Conservation (phyloP, 2,113 vertebrate species). For the Paedocypris sp. region DNA sequence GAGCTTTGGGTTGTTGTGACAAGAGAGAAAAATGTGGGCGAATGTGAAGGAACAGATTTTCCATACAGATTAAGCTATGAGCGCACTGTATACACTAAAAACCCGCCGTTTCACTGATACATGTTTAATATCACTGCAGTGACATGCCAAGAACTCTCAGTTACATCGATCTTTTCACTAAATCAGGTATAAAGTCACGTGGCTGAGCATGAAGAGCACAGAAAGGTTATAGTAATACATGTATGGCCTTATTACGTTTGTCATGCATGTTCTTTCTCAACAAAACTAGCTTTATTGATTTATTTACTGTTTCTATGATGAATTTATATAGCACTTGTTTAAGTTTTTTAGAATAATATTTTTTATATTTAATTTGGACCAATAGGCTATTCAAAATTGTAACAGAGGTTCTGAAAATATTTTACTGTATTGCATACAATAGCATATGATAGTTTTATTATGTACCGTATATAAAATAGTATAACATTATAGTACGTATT, state of each 20-base stretch:
- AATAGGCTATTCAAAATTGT: too few species aligned
- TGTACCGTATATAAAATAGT: too few species aligned
- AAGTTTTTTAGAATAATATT: too few species aligned
- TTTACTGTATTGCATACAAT: too few species aligned
- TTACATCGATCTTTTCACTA: not conserved
- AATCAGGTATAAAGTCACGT: not conserved
- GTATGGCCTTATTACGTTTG: not conserved
- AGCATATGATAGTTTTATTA: too few species aligned
- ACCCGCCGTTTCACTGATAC: not conserved
- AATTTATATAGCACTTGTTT: too few species aligned
- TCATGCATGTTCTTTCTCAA: too few species aligned
- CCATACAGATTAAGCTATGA: conserved; percentile 4
- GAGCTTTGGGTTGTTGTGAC: conserved; percentile 5
- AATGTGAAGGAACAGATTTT: conserved; percentile 12
- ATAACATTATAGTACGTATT: too few species aligned
- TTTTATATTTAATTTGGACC: too few species aligned
- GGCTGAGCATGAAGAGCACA: not conserved
- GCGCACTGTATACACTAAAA: not conserved
- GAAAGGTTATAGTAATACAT: not conserved
- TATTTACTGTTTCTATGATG: too few species aligned
- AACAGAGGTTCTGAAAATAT: too few species aligned
- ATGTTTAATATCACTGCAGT: not conserved
- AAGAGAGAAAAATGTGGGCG: conserved; percentile 3
- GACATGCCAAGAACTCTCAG: not conserved
- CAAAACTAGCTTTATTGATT: too few species aligned